Base-by-base conservation (phyloP, 2,888 invertebrate species). In the Nemapogon koenigi region DNA sequence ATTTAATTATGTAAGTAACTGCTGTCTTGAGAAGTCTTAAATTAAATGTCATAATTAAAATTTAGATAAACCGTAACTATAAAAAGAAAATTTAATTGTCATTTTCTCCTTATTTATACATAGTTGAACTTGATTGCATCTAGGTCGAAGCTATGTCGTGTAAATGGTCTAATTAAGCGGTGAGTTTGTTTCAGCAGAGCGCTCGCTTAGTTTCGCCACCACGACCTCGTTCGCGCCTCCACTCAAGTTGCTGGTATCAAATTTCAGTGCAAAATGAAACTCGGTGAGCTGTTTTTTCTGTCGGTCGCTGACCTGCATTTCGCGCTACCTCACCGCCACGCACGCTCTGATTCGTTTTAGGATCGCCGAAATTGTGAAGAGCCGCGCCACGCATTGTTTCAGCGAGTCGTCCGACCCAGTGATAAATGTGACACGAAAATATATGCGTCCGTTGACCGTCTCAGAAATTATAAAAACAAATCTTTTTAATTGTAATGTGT, bases 261-360 rank as follows among this genome's bases (percentile, higher is more conserved):
- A 53, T 53, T 59, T 60, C 56, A 60, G 56, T 48, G 49, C 53
- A 53, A 55, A 53, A 46, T 46, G 46, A 55, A 52, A 50, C 49
- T 48, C 42, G 35, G 42, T 44, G 46, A 53, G 46, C 47, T 54
- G 43, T 54, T 53, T 56, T 57, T 58, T 54, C 48, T 43, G 35
- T 25, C 58, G 64, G 64, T 59, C 63, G 53, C 49, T 58, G 66
- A 65, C 67, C 66, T 54, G 59, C 54, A 62, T 62, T 61, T 60
- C 52, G 53, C 52, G 52, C 51, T 50, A 45, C 41, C 44, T 50
- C 46, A 35, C 22, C 26, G 37, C 27, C 17, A 38, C 41, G 46
- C 43, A 45, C 50, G 50, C 47, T 53, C 43, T 39, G 35, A 48
- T 54, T 53, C 37, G 37, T 51, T 47, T 40, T 32, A 27, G 28